Evolutionary conservation across 2,888 invertebrate genomes (phyloP), one percentile per base, ranked within the genome.

Genomic region (Thera britannica): DNA sequence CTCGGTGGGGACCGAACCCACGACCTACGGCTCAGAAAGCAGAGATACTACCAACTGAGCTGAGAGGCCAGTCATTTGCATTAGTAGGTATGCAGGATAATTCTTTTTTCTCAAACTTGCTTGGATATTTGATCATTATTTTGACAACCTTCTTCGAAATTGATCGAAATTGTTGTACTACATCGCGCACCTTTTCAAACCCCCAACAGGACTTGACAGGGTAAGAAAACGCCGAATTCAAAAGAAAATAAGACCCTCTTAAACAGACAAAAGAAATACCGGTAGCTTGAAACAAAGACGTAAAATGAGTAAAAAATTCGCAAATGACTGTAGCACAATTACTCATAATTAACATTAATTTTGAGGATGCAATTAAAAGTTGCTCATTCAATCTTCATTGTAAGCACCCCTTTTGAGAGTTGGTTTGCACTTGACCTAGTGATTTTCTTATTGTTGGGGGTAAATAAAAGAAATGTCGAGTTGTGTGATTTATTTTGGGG

Each of bases 261-360:
- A 6, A 36, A 2, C 38, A 2, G 54, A 58, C 58, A 58, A 65
- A 49, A 38, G 49, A 63, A 57, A 44, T 34, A 48, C 55, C 23
- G 38, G 41, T 41, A 48, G 48, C n/a, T 65, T 48, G 38, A 62
- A 55, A 69, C 62, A 66, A 65, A 62, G 58, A 62, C 36, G 48
- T 58, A 65, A 66, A 61, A 59, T 48, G 52, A 34, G 62, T 23
- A 59, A 70, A 70, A 71, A 68, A 72, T 58, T 65, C 70, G 49
- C 54, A 67, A 72, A 67, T 67, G 73, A 68, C 65, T 65, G 38
- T 65, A 44, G 63, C 69, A 69, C 69, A 74, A 74, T 74, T 72
- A 72, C 67, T 73, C 68, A 75, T 69, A 75, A 75, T 75, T 75
- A 70, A 69, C 65, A 72, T 75, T 72, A 62, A 75, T 73, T 70